Evolutionary conservation across 2,888 invertebrate genomes (phyloP), one percentile per base, ranked within the genome.

Genomic region (Julus scanicus): DNA sequence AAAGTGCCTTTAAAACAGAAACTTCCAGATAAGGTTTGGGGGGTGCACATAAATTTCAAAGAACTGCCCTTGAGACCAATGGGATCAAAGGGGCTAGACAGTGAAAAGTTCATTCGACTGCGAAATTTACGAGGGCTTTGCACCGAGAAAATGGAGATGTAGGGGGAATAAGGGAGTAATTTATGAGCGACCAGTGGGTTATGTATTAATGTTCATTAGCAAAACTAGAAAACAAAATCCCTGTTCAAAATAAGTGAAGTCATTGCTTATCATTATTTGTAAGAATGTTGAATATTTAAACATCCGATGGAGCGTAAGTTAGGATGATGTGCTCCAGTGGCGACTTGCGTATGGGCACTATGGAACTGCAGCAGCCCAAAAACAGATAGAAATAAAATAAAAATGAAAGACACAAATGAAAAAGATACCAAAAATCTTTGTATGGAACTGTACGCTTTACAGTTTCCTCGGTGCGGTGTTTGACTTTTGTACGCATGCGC

Each of bases 171-270:
- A 8, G 29, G 80, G 29, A 80, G 15, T 80, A 80, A 80, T 80
- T 80, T 80, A 80, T 37, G 80, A 80, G 37, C 71, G 11, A 15
- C 44, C 80, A n/a, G n/a, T n/a, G n/a, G 80, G 15, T 80, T 63
- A 63, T 63, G 63, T 63, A 63, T 63, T 80, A 80, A 80, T 80
- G 80, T 29, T 80, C 80, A 80, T 80, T 80, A 80, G 80, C 80
- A 80, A 80, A 80, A 80, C 80, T 5, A 80, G 37, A 37, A 37
- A 80, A 80, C 13, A 29, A 80, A 37, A 80, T 80, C 80, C 80
- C 80, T 11, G 80, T 37, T 37, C 80, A 15, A 37, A 80, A 29
- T 29, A 11, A 37, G 37, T 2, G 11, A 44, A 44, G 44, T 44
- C 44, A 44, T 44, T n/a, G n/a, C n/a, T n/a, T n/a, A n/a, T n/a